Evolutionary conservation across 2,797 vertebrate species (phyloP).

Genomic region (Melanotaenia trifasciata): DNA sequence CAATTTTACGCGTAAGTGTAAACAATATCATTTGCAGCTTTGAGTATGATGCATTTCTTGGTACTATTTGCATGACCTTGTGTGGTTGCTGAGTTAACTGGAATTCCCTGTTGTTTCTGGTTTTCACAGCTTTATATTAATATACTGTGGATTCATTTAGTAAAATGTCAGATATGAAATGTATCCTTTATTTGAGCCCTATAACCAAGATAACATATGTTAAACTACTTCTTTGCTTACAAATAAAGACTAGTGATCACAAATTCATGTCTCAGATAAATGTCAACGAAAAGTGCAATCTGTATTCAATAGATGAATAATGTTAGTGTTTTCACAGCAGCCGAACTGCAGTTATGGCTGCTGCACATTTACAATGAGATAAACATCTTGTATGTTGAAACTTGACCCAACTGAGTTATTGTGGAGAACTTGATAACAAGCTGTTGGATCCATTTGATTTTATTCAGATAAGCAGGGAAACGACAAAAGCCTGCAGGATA

Average conservation of each 20-base stretch:
- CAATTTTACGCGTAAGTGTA: neutral
- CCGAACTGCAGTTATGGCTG: neutral
- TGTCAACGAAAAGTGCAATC: neutral
- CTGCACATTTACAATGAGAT: neutral
- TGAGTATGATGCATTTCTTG: neutral
- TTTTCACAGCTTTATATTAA: too few species aligned
- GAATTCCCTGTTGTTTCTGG: neutral
- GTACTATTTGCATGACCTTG: neutral
- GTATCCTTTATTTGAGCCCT: neutral
- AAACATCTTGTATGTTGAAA: neutral
- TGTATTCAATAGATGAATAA: neutral
- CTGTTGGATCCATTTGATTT: too few species aligned
- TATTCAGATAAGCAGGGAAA: too few species aligned
- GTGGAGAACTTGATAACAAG: neutral
- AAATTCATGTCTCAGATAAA: neutral
- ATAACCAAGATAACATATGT: neutral
- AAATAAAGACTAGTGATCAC: neutral
- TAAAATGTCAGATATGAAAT: too few species aligned
- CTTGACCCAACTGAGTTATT: neutral
- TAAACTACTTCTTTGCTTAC: neutral
- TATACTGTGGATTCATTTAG: too few species aligned
- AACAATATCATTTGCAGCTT: neutral
- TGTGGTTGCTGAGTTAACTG: neutral
- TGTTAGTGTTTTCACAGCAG: neutral
- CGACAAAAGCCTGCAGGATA: too few species aligned